phyloP scores from a whole-genome alignment of 2,113 vertebrate genomes.

The Picathartes gymnocephalus region DNA sequence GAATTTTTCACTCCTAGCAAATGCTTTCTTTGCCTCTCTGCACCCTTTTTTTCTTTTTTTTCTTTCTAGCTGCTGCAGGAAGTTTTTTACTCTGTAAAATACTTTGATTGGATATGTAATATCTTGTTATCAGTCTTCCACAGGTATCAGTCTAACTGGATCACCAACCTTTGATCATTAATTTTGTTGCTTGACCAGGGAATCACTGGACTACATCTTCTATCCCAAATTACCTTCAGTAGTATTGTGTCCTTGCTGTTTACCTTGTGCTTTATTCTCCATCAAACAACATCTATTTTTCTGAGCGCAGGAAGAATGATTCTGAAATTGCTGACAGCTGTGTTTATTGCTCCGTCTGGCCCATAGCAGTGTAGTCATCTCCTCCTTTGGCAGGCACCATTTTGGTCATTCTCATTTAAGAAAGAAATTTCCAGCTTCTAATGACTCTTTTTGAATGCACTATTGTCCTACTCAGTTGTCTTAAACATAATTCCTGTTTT shows the following conservation, averaged over 20 bases:
- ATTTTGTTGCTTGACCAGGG: neutral
- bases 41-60: neutral
- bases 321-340: neutral
- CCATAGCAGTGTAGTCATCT: neutral
- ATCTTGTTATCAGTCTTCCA: neutral
- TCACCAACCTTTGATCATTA: neutral
- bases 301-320: neutral
- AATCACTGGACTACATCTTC: neutral
- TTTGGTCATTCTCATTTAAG: neutral
- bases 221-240: neutral
- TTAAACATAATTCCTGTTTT: neutral
- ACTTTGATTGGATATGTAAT: neutral
- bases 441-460: neutral
- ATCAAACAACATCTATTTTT: accelerated
- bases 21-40: neutral
- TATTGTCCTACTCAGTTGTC: neutral
- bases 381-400: neutral
- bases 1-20: neutral
- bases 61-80: neutral
- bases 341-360: neutral
- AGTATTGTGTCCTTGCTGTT: neutral
- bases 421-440: neutral
- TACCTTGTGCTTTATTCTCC: neutral
- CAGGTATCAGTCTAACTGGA: neutral
- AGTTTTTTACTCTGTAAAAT: neutral